phyloP scores from a whole-genome alignment of 2,888 invertebrate species.

The Drosophila kuntzei region DNA sequence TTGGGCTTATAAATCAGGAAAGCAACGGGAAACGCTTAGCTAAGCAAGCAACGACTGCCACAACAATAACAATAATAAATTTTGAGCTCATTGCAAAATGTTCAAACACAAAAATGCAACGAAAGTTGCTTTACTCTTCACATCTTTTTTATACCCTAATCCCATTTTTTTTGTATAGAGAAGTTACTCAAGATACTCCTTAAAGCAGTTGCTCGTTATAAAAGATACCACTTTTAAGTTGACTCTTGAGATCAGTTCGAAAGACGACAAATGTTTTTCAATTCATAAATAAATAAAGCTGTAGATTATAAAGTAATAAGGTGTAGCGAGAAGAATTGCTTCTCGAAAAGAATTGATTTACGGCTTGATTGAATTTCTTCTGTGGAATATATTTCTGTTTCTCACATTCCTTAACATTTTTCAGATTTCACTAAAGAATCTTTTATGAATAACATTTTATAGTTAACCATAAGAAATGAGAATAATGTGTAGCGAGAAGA shows the following conservation, averaged over 20 bases:
- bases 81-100: slow-evolving; percentile 13
- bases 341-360: not conserved
- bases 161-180: not conserved
- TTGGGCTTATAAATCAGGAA: slow-evolving; percentile 67
- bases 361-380: not conserved
- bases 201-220: no score
- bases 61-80: slow-evolving; percentile 54
- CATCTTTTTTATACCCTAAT: not conserved
- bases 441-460: not conserved
- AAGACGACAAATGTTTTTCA: no score
- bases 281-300: no score
- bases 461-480: not conserved
- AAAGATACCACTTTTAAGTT: no score
- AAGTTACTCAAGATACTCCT: not conserved
- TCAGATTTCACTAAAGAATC: no score
- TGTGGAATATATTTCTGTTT: not conserved
- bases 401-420: no score
- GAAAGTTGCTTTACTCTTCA: slow-evolving; percentile 25
- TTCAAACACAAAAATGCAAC: slow-evolving; percentile 11
- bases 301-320: not conserved
- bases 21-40: slow-evolving; percentile 75
- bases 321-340: not conserved
- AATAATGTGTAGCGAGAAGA: no score
- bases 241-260: no score
- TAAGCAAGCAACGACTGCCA: slow-evolving; percentile 58